A percentile compares a stretch with the other conserved stretches of the same genome.
phyloP scores from a whole-genome alignment of 2,113 vertebrate species.

The Gracilinanus agilis region DNA sequence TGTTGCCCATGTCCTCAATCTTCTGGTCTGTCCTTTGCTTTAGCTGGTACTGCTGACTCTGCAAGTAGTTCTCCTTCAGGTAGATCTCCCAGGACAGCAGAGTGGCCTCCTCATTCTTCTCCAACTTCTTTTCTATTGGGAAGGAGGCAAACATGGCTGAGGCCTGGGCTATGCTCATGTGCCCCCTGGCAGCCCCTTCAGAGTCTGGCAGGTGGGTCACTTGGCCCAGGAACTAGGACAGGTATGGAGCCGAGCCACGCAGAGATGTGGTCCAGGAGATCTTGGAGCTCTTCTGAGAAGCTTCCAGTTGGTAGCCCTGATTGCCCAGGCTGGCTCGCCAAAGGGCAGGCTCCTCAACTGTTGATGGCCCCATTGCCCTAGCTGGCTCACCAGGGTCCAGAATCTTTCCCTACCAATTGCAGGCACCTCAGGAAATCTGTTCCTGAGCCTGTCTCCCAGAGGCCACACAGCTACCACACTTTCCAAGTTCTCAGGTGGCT shows the following conservation, averaged over 20 bases:
- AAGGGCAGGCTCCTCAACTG: too few species aligned
- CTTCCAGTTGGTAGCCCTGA: too few species aligned
- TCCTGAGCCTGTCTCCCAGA: not conserved
- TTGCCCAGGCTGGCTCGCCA: too few species aligned
- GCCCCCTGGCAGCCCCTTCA: not conserved
- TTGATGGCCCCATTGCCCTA: too few species aligned
- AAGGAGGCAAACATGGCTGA: too few species aligned
- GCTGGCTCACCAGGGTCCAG: not conserved
- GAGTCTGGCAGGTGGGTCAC: not conserved
- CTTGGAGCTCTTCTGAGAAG: too few species aligned
- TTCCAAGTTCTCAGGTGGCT: not conserved
- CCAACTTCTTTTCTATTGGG: conserved; percentile 87
- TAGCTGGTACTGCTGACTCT: conserved; percentile 84
- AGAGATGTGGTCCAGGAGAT: fast-evolving
- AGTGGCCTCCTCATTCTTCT: conserved; percentile 89
- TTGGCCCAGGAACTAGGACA: not conserved
- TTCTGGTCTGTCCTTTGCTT: conserved; percentile 88
- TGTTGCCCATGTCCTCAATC: conserved; percentile 89
- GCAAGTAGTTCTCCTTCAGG: conserved; percentile 94
- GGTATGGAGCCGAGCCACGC: fast-evolving
- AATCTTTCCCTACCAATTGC: not conserved
- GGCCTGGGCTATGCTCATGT: not conserved
- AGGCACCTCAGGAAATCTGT: not conserved
- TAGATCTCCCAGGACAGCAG: conserved; percentile 94
- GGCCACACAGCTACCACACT: not conserved